A percentile compares a stretch with the other conserved stretches of the same genome.
phyloP scores from a whole-genome alignment of 2,888 invertebrate species.

The Eulithis testata region DNA sequence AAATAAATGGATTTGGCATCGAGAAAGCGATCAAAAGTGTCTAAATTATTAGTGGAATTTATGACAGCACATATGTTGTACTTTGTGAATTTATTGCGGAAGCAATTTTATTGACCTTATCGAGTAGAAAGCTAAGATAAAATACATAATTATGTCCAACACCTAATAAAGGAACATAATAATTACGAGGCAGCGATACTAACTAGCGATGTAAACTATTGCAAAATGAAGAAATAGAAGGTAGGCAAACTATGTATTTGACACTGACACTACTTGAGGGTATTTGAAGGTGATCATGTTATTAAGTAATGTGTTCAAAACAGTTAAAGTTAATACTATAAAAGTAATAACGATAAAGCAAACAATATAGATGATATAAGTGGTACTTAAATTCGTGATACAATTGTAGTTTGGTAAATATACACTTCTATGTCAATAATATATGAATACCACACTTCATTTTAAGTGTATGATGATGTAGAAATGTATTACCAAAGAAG shows the following conservation, averaged over 20 bases:
- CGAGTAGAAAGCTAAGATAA: background rate
- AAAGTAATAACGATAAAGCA: conserved; percentile 15
- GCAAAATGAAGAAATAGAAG: too few relatives aligned
- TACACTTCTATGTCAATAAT: conserved; percentile 21
- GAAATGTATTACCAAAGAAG: conserved; percentile 21
- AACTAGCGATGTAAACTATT: too few relatives aligned
- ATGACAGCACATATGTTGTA: conserved; percentile 52
- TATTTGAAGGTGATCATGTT: conserved; percentile 61
- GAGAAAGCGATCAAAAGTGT: conserved; percentile 50
- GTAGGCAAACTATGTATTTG: background rate
- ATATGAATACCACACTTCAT: too few relatives aligned
- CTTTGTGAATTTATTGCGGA: conserved; percentile 24
- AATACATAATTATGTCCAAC: background rate
- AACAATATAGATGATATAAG: conserved; percentile 33
- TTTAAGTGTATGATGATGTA: too few relatives aligned
- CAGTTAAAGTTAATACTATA: background rate
- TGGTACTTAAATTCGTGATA: conserved; percentile 18
- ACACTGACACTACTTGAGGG: conserved; percentile 41
- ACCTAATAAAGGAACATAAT: background rate
- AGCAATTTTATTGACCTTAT: background rate
- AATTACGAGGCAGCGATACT: too few relatives aligned
- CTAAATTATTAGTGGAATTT: conserved; percentile 57
- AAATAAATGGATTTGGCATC: conserved; percentile 43
- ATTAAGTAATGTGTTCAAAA: background rate
- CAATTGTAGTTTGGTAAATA: conserved; percentile 24